Base-by-base conservation (phyloP, 2,797 vertebrate genomes). In the Scolopax rusticola region DNA sequence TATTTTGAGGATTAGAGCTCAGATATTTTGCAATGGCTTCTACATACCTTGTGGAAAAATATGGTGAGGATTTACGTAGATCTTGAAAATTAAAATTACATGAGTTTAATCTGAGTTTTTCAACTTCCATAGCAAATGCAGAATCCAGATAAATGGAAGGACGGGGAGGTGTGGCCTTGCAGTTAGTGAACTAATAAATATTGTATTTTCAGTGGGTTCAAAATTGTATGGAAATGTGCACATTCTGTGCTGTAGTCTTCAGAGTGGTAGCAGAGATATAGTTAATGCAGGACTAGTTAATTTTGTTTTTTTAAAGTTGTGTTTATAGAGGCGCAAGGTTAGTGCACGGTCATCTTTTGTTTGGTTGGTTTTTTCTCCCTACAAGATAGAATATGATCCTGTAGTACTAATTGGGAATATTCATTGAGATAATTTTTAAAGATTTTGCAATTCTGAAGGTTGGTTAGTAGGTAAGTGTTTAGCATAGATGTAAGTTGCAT, bases 321-420 rank as follows among this genome's bases (percentile, higher is more conserved):
- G 28, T 95, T 97, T 97, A 83, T 53, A 90, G 53, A 88, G 41
- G 54, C 4, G 21, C 83, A 78, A 78, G 63, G 63, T 95, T 65
- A 90, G 12, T 30, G 15, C 27, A 18, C 90, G 85, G 60, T 95
- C 51, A 57, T 41, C 18, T 27, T 30, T n/a, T 45, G 71, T 19
- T 33, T 56, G 15, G 11, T 53, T 30, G 48, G 82, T 73, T 91
- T 41, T 43, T 12, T 6, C 5, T 32, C 11, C 20, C 40, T n/a
- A 15, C 38, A 60, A 38, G 80, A 53, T 43, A 75, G 36, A 82
- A 43, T 43, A 45, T 38, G 43, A 24, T 90, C 3, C 27, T 38
- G 2, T 64, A 47, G 24, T 84, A 64, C 48, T 92, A 90, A 57
- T 47, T 3, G 15, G 51, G 47, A 60, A 14, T 80, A 68, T 43